phyloP scores from a whole-genome alignment of 2,113 vertebrate genomes.

The Excalfactoria chinensis region DNA sequence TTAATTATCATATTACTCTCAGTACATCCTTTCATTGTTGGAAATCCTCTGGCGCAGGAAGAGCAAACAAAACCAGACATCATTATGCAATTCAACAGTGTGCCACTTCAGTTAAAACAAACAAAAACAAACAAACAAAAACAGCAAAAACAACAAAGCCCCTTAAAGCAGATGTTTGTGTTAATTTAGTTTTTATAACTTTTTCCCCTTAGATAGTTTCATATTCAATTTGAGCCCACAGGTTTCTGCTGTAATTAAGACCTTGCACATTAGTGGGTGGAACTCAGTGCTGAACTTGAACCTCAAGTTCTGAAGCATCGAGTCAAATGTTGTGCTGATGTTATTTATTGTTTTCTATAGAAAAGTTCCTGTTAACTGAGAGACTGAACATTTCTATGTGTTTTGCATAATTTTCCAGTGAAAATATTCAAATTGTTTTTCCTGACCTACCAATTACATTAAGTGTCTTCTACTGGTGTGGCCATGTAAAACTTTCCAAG shows the following conservation, averaged over 20 bases:
- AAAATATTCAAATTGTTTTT: neutral
- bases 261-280: neutral
- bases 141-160: neutral
- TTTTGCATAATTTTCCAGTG: neutral
- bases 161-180: neutral
- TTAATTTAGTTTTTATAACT: neutral
- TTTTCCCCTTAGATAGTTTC: neutral
- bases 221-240: neutral
- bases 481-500: neutral
- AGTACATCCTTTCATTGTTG: neutral
- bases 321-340: neutral
- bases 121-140: too few relatives aligned
- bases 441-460: neutral
- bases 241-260: neutral
- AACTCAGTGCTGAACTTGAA: neutral
- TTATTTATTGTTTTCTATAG: neutral
- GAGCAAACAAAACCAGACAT: neutral
- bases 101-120: neutral
- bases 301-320: neutral
- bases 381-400: neutral
- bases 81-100: neutral
- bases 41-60: neutral
- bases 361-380: neutral
- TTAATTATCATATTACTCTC: conserved; percentile 26
- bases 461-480: neutral